Conservation (phyloP, 53 echinoderm and acorn worm species). For the Actinopyga echinites region DNA sequence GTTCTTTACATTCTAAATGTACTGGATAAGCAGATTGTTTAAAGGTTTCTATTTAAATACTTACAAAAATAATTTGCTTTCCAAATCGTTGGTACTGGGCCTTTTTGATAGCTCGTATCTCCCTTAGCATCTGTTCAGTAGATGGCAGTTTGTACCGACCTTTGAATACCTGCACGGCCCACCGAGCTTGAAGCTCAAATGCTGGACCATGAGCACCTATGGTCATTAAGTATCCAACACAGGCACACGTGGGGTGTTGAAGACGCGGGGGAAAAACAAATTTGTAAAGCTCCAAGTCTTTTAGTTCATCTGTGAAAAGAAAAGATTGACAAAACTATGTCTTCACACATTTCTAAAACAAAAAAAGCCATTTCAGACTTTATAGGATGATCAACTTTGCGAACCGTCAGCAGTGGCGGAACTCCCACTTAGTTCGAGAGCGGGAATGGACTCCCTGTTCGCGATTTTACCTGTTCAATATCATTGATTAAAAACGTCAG, state of each 20-base stretch:
- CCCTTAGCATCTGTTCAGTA: slow-evolving; percentile 39
- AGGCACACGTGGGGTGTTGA: slow-evolving; percentile 71
- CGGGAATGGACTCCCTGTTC: too few relatives aligned
- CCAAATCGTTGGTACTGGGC: slow-evolving; percentile 59
- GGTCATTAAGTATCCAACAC: slow-evolving; percentile 62
- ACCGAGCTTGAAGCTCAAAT: slow-evolving; percentile 84
- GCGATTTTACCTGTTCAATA: too few relatives aligned
- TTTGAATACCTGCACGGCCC: slow-evolving; percentile 68
- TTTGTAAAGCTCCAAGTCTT: slow-evolving; percentile 74
- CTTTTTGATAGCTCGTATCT: slow-evolving; percentile 59
- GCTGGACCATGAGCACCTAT: slow-evolving; percentile 71
- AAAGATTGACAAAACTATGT: too few relatives aligned
- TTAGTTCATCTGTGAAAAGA: slow-evolving; percentile 43
- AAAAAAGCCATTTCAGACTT: too few relatives aligned
- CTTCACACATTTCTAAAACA: too few relatives aligned
- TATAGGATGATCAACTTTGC: too few relatives aligned
- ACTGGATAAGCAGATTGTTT: too few relatives aligned
- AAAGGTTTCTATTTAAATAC: slow-evolving; percentile 17
- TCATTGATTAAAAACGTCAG: too few relatives aligned
- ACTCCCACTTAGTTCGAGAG: too few relatives aligned
- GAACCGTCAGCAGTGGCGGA: too few relatives aligned
- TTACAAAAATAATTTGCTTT: slow-evolving; percentile 72
- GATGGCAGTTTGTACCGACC: slow-evolving; percentile 65
- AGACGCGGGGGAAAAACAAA: slow-evolving; percentile 74
- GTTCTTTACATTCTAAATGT: too few relatives aligned